Evolutionary conservation across 2,113 vertebrate species (phyloP).

Genomic region (Sardina pilchardus): DNA sequence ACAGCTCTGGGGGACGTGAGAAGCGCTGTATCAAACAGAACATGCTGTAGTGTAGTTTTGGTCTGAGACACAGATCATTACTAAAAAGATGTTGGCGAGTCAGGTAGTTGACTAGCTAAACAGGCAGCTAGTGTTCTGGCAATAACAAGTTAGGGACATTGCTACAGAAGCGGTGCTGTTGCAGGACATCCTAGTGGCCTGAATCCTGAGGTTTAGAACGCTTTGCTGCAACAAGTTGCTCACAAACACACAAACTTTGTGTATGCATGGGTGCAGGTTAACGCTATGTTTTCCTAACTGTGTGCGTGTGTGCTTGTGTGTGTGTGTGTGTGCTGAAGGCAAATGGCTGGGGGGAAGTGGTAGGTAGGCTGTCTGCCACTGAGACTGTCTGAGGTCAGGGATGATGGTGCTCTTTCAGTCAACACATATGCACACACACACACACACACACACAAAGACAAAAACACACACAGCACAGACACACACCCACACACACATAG

Average conservation of each 20-base stretch:
- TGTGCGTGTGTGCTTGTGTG: background rate
- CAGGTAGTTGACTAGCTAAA: too few species aligned
- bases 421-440: conserved; percentile 27
- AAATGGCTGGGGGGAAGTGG: conserved; percentile 53
- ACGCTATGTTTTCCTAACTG: background rate
- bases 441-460: background rate
- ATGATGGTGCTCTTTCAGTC: background rate
- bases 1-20: too few species aligned
- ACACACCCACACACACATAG: background rate
- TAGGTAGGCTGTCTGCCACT: conserved; percentile 28
- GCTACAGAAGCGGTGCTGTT: too few species aligned
- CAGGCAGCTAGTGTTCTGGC: too few species aligned
- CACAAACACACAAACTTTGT: background rate
- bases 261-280: background rate
- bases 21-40: too few species aligned
- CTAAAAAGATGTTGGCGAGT: too few species aligned
- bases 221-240: too few species aligned
- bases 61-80: too few species aligned
- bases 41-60: too few species aligned
- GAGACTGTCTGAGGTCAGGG: conserved; percentile 45
- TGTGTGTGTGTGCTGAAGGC: background rate
- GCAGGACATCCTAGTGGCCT: too few species aligned
- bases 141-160: too few species aligned
- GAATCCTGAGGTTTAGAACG: too few species aligned
- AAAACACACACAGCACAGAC: conserved; percentile 23